Conservation (phyloP, 2,113 vertebrate genomes). For the Syrmaticus mikado region DNA sequence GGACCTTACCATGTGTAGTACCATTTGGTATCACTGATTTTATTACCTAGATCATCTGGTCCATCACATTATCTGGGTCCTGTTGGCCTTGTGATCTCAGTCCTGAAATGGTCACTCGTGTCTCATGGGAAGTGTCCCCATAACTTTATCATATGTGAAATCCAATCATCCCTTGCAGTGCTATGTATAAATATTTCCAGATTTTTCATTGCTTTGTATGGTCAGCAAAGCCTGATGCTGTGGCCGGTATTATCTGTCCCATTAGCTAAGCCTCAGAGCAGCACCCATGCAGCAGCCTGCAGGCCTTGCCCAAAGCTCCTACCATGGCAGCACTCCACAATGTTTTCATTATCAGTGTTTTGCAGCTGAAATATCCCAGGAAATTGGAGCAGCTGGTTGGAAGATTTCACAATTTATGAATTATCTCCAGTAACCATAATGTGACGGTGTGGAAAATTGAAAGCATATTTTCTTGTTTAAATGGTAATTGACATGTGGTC, state of each 20-base stretch:
- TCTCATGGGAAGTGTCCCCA: neutral
- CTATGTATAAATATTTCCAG: neutral
- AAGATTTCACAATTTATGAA: neutral
- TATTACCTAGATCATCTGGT: neutral
- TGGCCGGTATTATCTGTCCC: neutral
- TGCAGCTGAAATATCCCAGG: neutral
- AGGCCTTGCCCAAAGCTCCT: neutral
- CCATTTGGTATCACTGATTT: neutral
- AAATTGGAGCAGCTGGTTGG: neutral
- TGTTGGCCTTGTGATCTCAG: neutral
- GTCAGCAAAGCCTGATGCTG: neutral
- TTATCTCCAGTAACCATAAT: neutral
- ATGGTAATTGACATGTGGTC: neutral
- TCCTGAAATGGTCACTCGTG: neutral
- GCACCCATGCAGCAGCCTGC: neutral
- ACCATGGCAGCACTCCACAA: neutral
- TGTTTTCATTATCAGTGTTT: neutral
- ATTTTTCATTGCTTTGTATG: neutral
- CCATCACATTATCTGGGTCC: neutral
- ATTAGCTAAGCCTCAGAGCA: neutral
- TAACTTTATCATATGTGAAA: neutral
- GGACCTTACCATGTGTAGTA: neutral
- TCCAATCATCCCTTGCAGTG: neutral
- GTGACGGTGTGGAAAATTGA: neutral
- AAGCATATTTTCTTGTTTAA: neutral